Evolutionary conservation across 1,140 invertebrate genomes (phyloP), one percentile per base, ranked within the genome.

Genomic region (Drosophila asahinai): DNA sequence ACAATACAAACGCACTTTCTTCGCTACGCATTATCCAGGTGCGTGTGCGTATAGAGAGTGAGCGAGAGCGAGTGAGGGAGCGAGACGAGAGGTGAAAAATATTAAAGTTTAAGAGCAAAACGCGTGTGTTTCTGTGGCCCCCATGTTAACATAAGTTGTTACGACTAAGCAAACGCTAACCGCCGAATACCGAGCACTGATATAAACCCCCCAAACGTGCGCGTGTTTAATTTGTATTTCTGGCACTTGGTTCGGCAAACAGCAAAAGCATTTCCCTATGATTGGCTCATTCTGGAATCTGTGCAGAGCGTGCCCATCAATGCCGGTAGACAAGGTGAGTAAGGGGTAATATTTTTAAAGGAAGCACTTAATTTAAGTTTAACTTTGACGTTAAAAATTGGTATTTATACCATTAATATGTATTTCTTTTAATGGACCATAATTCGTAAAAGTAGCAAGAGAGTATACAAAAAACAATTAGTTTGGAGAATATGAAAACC

Each of bases 281-380:
- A 97, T 98, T 95, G 97, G 97, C 94, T 97, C 97, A 95, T 97
- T 98, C 95, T 97, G 97, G 96, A 98, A 97, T 94, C 94, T 98
- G 94, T 98, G 97, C 94, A 96, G 97, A 94, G 97, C 97, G 94
- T 98, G 97, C 94, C 97, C 97, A 93, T 97, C 97, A 94, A 97
- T 97, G 96, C 97, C 97, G 93, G 96, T 97, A 93, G 97, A 97
- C 94, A 98, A 98, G 97, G 97, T 98, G 95, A 95, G 89, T 19
- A 1, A 19, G 19, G 19, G 19, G 19, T 27, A 38, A 58, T 45
- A n/a, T 2, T 0, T 5, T 14, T 33, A 19, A 17, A 5, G n/a
- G 43, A 11, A 45, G 4, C 17, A 45, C 9, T 11, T 17, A 9
- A 19, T 11, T 11, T 19, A 8, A 9, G 5, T 43, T 17, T 9